Conservation (phyloP, 2,888 invertebrate genomes). For the Salpingus planirostris region DNA sequence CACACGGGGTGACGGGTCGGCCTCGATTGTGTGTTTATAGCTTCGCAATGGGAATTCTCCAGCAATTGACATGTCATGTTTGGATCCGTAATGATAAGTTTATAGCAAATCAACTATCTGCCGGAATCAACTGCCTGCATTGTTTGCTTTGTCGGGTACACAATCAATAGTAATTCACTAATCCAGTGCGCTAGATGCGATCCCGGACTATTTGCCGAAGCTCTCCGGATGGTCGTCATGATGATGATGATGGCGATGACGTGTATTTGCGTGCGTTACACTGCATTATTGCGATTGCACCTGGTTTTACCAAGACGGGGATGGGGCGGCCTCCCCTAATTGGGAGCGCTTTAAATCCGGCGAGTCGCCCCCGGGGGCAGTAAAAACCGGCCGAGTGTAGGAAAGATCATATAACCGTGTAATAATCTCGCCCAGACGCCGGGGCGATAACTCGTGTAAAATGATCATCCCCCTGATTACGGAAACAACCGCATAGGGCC, state of each 20-base stretch:
- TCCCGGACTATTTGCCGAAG: slow-evolving; percentile 14
- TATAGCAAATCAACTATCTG: slow-evolving; percentile 25
- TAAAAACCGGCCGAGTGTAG: slow-evolving; percentile 27
- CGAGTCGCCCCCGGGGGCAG: slow-evolving; percentile 21
- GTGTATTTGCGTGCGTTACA: neutral
- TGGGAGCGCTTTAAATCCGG: slow-evolving; percentile 30
- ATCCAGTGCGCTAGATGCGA: slow-evolving; percentile 18
- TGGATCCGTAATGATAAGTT: slow-evolving; percentile 37
- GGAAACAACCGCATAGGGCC: neutral
- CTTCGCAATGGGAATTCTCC: slow-evolving; percentile 7
- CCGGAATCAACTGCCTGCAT: slow-evolving; percentile 21
- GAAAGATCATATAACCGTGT: slow-evolving; percentile 27
- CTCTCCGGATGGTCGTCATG: too few species aligned
- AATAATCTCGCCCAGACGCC: slow-evolving; percentile 24
- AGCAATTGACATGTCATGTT: slow-evolving; percentile 36
- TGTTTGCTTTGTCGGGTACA: slow-evolving; percentile 29
- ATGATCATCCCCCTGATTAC: slow-evolving; percentile 24
- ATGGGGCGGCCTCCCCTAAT: slow-evolving; percentile 15
- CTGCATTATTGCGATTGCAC: neutral
- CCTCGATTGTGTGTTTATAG: slow-evolving; percentile 21
- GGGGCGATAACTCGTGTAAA: slow-evolving; percentile 26
- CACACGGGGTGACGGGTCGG: too few species aligned
- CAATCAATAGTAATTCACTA: slow-evolving; percentile 36
- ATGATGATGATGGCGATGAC: slow-evolving; percentile 1
- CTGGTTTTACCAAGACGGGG: neutral